A percentile compares a stretch with the other conserved stretches of the same genome.
Conservation (phyloP, 2,113 vertebrate genomes). For the Sisor rabdophorus region DNA sequence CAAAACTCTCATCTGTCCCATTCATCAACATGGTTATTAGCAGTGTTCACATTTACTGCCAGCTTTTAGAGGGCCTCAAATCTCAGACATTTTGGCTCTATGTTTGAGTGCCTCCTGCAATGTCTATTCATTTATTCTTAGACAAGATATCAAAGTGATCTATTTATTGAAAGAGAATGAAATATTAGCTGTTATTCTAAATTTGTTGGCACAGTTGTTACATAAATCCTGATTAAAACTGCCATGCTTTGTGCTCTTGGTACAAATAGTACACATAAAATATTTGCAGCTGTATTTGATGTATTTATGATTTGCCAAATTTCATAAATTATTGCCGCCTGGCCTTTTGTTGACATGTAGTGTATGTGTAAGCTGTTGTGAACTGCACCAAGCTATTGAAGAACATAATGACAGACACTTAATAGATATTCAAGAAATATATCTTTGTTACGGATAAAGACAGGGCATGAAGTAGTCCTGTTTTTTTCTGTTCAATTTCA, state of each 20-base stretch:
- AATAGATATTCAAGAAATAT: not conserved
- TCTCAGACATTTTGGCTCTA: not conserved
- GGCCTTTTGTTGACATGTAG: not conserved
- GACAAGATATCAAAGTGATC: not conserved
- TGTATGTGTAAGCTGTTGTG: not conserved
- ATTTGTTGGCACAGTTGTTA: not conserved
- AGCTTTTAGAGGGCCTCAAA: not conserved
- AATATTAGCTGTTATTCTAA: not conserved
- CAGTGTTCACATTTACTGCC: not conserved
- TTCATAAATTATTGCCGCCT: constrained; percentile 9
- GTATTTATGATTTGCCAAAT: constrained; percentile 37
- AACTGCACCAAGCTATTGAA: not conserved
- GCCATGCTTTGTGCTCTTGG: constrained; percentile 11
- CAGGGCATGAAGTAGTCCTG: not conserved
- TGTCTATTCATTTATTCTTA: not conserved
- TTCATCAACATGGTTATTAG: not conserved
- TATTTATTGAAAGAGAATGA: not conserved
- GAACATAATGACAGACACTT: not conserved
- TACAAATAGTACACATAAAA: constrained; percentile 28
- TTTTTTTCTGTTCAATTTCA: not conserved
- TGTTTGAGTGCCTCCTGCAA: not conserved
- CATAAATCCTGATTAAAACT: constrained; percentile 20
- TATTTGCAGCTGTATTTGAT: constrained; percentile 37
- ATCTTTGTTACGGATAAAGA: not conserved
- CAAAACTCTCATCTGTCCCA: not conserved